These are phyloP conservation scores for Zaprionus camerounensis DNA, from an alignment of 1,140 invertebrate genomes.

Conservation along the genomic window DNA sequence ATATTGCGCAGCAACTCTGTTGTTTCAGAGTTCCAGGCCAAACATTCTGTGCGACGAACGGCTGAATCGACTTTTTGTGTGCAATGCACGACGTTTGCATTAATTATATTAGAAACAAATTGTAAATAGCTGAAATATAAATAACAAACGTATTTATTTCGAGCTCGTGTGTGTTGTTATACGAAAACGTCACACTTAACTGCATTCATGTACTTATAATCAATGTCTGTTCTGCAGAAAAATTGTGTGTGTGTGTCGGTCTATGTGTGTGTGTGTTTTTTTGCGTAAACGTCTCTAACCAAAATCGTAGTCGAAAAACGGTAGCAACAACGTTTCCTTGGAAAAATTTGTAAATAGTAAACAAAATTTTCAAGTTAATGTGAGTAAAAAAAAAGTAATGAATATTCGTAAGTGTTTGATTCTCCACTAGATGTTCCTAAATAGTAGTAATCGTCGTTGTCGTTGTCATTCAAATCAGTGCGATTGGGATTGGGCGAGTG, in stretches of 20 bases:
- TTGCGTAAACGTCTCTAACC: conserved; percentile 63
- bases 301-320: conserved; percentile 56
- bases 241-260: conserved; percentile 16
- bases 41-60: conserved; percentile 68
- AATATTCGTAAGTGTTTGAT: conserved; percentile 20
- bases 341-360: conserved; percentile 82
- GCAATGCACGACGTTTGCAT: conserved; percentile 57
- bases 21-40: conserved; percentile 78
- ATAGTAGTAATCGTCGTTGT: conserved; percentile 47
- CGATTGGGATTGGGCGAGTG: conserved; percentile 47
- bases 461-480: conserved; percentile 57
- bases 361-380: conserved; percentile 76
- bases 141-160: conserved; percentile 15
- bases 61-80: conserved; percentile 78
- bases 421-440: conserved; percentile 26
- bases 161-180: conserved; percentile 9
- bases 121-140: conserved; percentile 51
- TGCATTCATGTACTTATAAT: conserved; percentile 23
- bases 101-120: conserved; percentile 72
- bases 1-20: conserved; percentile 61
- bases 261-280: conserved; percentile 39
- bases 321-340: conserved; percentile 79
- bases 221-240: conserved; percentile 30
- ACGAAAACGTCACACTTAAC: conserved; percentile 10
- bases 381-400: conserved; percentile 39